Percentiles rank a stretch among this genome's conserved stretches.
Evolutionary conservation across 2,888 invertebrate genomes (phyloP).

Genomic region (Piscicola geometra): DNA sequence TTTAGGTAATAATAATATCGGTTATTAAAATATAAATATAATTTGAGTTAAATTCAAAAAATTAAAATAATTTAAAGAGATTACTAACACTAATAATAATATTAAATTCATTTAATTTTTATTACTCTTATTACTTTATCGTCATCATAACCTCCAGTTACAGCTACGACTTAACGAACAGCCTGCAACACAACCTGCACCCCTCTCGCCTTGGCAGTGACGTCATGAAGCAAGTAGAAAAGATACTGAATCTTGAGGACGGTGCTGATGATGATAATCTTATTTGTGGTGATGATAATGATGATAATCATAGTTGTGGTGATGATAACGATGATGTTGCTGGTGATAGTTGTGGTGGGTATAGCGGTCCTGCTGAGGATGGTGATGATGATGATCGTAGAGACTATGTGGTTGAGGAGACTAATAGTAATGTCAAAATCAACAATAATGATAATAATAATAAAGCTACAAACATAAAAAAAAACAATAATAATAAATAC

Average conservation of each 20-base stretch:
- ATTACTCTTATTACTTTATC: background rate
- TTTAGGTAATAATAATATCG: conserved; percentile 64
- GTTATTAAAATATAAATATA: background rate
- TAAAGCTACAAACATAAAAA: background rate
- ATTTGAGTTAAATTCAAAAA: background rate
- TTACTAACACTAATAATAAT: no score
- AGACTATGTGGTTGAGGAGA: background rate
- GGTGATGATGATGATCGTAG: no score
- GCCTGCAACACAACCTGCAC: conserved; percentile 87
- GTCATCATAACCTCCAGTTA: conserved; percentile 62
- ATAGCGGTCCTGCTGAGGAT: no score
- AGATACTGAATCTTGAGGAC: no score
- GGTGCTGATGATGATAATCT: background rate
- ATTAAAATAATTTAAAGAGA: no score
- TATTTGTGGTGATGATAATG: background rate
- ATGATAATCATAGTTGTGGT: background rate
- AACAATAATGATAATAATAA: background rate
- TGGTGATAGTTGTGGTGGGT: background rate
- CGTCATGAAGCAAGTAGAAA: conserved; percentile 36
- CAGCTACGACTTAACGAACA: conserved; percentile 88
- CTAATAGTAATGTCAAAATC: background rate
- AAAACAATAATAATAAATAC: background rate
- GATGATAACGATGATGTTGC: background rate
- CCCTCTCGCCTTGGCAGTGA: conserved; percentile 47
- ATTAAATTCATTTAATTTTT: no score